Conservation (phyloP, 2,797 vertebrate genomes). For the Coluber constrictor region DNA sequence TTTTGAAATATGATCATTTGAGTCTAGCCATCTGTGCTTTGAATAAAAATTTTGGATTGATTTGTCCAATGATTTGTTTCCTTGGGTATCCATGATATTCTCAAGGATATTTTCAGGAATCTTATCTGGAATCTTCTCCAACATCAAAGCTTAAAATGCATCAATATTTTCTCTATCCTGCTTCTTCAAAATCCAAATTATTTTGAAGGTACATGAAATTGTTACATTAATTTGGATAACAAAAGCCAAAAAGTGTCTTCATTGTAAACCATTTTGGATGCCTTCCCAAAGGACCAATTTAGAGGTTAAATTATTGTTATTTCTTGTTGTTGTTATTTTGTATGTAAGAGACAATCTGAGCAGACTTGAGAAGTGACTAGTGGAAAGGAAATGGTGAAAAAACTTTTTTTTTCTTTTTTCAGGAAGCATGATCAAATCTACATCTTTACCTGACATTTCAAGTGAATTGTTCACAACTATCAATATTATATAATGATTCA, state of each 20-base stretch:
- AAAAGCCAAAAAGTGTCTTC: neutral
- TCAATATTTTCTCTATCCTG: neutral
- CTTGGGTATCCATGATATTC: neutral
- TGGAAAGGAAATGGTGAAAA: neutral
- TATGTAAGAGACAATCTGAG: neutral
- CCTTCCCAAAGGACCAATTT: neutral
- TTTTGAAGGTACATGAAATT: neutral
- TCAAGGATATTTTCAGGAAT: neutral
- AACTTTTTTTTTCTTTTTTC: neutral
- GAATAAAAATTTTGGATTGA: neutral
- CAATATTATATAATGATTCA: neutral
- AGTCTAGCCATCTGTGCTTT: neutral
- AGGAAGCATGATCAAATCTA: neutral
- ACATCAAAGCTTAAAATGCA: neutral
- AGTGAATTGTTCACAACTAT: neutral
- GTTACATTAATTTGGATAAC: neutral
- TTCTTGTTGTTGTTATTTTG: neutral
- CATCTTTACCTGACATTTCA: neutral
- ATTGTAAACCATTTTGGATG: neutral
- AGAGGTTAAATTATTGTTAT: neutral
- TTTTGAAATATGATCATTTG: neutral
- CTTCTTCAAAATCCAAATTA: neutral
- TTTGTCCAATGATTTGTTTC: neutral
- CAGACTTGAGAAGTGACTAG: neutral
- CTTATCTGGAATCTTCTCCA: neutral